Evolutionary conservation across 2,797 vertebrate genomes (phyloP).

Genomic region (Tiaroga cobitis): DNA sequence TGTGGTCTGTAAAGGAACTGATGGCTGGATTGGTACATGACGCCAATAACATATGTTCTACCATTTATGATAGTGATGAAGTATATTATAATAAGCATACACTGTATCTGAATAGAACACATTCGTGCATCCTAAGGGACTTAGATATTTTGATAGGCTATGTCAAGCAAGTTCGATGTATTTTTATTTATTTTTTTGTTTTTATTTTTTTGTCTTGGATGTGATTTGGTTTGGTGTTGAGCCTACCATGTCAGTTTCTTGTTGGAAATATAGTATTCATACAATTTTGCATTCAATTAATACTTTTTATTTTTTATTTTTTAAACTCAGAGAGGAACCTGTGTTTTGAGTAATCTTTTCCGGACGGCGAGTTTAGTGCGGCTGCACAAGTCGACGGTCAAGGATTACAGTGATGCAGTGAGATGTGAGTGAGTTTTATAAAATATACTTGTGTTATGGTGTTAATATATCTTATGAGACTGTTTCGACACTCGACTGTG

Average conservation of each 20-base stretch:
- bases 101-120: neutral
- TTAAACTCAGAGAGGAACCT: neutral
- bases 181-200: fast-evolving
- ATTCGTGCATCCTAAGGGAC: neutral
- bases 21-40: neutral
- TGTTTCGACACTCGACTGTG: neutral
- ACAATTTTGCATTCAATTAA: neutral
- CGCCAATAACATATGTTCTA: neutral
- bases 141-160: too few species aligned
- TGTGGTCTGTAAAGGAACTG: slow-evolving; percentile 51
- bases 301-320: too few species aligned
- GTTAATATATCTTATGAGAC: neutral
- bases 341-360: neutral
- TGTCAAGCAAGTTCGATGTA: too few species aligned
- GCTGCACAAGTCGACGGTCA: neutral
- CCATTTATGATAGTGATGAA: neutral
- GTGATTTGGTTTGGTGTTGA: neutral
- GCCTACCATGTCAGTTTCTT: neutral
- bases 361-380: neutral
- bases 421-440: slow-evolving; percentile 3
- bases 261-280: neutral
- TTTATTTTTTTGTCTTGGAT: neutral
- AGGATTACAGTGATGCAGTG: slow-evolving; percentile 6
- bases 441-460: neutral
- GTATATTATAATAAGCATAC: neutral